Evolutionary conservation across 2,113 vertebrate genomes (phyloP).

Genomic region (Lates calcarifer): DNA sequence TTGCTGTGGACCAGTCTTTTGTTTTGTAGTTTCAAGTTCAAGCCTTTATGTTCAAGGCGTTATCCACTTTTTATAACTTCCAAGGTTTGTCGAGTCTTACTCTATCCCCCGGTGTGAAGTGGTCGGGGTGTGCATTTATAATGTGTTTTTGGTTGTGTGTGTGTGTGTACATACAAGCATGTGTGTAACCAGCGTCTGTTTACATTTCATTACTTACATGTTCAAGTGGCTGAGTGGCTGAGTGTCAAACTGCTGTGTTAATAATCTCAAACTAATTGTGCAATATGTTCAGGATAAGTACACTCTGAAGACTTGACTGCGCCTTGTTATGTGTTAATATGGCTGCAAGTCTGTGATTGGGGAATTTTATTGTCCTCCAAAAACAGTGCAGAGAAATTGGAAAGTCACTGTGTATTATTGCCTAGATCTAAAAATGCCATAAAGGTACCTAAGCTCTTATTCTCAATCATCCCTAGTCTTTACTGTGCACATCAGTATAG

Average conservation of each 20-base stretch:
- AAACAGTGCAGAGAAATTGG: not conserved
- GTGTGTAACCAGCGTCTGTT: slow-evolving; percentile 22
- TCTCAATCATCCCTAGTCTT: not conserved
- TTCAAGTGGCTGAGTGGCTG: slow-evolving; percentile 35
- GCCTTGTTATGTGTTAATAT: slow-evolving; percentile 23
- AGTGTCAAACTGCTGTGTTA: slow-evolving; percentile 38
- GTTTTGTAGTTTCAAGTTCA: slow-evolving; percentile 39
- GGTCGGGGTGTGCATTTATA: slow-evolving; percentile 1
- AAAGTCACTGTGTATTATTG: not conserved
- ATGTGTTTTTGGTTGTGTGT: slow-evolving; percentile 10
- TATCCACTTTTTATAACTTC: slow-evolving; percentile 37
- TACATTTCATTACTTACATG: slow-evolving; percentile 31
- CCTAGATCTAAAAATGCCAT: not conserved
- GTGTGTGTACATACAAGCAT: not conserved
- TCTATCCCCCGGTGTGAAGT: not conserved
- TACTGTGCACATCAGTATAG: not conserved
- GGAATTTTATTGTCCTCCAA: not conserved
- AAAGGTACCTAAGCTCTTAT: not conserved
- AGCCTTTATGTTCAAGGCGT: slow-evolving; percentile 36
- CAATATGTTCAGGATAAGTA: slow-evolving; percentile 40
- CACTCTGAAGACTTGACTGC: slow-evolving; percentile 5
- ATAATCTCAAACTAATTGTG: slow-evolving; percentile 45
- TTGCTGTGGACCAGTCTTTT: slow-evolving; percentile 17
- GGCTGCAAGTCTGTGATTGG: slow-evolving; percentile 2
- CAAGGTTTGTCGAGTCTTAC: slow-evolving; percentile 26